Evolutionary conservation across 2,113 vertebrate species (phyloP), one percentile per base, ranked within the genome.

Genomic region (Sakesphorus luctuosus): DNA sequence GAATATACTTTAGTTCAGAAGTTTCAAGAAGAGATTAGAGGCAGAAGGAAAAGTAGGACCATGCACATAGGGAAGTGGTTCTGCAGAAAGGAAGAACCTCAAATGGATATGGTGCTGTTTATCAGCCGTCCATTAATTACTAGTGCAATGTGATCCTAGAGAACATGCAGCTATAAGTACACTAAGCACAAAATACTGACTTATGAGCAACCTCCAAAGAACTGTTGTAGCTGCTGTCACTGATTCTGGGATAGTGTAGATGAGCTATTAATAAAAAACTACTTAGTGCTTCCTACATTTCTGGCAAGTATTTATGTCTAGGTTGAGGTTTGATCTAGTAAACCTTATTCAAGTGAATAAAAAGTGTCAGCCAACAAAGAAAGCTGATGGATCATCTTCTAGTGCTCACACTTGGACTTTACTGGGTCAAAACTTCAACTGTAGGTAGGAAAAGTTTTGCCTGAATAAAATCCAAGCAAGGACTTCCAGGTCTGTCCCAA

Each of bases 401-500:
- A 35, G 35, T 88, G 31, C 63, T 87, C 31, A 36, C 38, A 26
- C 21, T 88, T 62, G 31, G 66, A 49, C 52, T 88, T 87, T 29
- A 63, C 44, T 56, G 6, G 19, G 56, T 86, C 85, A 72, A 88
- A 93, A 80, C 44, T 85, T 91, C 74, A 67, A 29, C 10, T 61
- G 61, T 94, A 90, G 72, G 68, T 93, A 79, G 65, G 4, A 8
- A 73, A 83, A 92, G 17, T 84, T 94, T 81, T 78, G 38, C 59
- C 79, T 81, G 56, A 92, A 44, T 89, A 90, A 95, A 95, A 66
- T 81, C 40, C 0, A 0, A 93, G 79, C 31, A 1, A 93, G 85
- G 68, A 93, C 93, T 96, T 97, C 77, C 94, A 97, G 94, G 91
- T 96, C 81, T 79, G 66, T 86, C 73, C 86, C 93, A 72, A 38